These are phyloP conservation scores for Tragelaphus eurycerus DNA, from an alignment of 2,797 vertebrate species.

Conservation along the genomic window DNA sequence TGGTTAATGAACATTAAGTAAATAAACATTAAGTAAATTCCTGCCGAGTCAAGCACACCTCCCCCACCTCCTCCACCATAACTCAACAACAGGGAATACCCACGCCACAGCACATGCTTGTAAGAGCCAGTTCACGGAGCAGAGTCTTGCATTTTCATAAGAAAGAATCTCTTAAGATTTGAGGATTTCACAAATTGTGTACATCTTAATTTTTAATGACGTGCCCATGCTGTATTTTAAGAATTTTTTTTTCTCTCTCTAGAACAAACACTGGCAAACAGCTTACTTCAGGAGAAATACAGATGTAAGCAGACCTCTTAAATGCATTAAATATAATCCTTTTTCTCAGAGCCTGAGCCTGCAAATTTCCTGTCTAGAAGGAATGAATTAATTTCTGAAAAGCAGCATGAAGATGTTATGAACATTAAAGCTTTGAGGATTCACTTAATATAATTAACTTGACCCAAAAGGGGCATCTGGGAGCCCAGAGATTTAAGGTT, in stretches of 20 bases:
- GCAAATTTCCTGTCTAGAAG: slow-evolving; percentile 48
- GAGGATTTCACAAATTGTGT: slow-evolving; percentile 29
- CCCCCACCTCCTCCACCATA: background rate
- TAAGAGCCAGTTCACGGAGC: background rate
- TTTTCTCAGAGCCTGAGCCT: slow-evolving; percentile 46
- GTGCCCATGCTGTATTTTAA: background rate
- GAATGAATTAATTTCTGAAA: slow-evolving; percentile 63
- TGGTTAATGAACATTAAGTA: slow-evolving; percentile 29
- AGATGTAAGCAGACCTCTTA: slow-evolving; percentile 31
- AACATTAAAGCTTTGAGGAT: background rate
- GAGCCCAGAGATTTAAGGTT: background rate
- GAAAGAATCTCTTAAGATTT: slow-evolving; percentile 34
- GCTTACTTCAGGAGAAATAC: slow-evolving; percentile 59
- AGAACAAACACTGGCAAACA: slow-evolving; percentile 7
- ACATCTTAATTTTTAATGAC: slow-evolving; percentile 41
- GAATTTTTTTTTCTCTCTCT: background rate
- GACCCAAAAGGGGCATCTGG: background rate
- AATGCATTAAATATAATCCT: slow-evolving; percentile 59
- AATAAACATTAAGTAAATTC: slow-evolving; percentile 16
- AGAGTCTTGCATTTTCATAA: slow-evolving; percentile 47
- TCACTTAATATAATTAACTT: background rate
- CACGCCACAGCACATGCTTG: background rate
- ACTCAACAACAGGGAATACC: background rate
- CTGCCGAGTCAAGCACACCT: background rate
- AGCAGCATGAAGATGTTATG: slow-evolving; percentile 14